phyloP scores from a whole-genome alignment of 2,113 vertebrate genomes.

The Gallinago paraguaiae region DNA sequence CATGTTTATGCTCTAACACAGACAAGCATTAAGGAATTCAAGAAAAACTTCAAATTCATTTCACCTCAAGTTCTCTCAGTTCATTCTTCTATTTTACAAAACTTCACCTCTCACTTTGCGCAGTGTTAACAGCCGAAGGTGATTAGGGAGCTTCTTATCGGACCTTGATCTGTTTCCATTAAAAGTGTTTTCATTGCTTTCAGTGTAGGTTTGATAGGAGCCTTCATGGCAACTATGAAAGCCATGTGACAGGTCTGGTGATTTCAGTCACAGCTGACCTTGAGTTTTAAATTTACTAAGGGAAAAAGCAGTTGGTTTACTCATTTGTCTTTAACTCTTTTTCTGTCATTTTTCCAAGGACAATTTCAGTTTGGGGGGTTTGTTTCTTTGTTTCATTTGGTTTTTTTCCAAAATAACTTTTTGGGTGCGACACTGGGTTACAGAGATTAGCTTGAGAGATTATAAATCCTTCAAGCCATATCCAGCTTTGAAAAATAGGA shows the following conservation, averaged over 20 bases:
- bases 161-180: background rate
- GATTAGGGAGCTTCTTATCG: background rate
- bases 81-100: conserved; percentile 9
- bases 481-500: background rate
- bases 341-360: conserved; percentile 11
- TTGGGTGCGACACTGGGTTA: background rate
- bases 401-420: background rate
- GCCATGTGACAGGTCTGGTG: conserved; percentile 2
- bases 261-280: conserved; percentile 33
- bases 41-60: background rate
- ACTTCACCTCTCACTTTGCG: background rate
- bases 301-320: background rate
- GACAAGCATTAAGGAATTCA: background rate
- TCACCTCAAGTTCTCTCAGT: background rate
- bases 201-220: background rate
- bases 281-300: conserved; percentile 23
- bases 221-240: background rate
- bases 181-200: conserved; percentile 41
- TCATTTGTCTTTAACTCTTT: background rate
- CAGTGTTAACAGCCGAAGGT: background rate
- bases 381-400: background rate
- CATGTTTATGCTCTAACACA: background rate
- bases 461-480: background rate
- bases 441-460: background rate
- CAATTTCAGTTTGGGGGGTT: background rate